Base-by-base conservation (phyloP, 1,140 invertebrate genomes). In the Neelides sp. region DNA sequence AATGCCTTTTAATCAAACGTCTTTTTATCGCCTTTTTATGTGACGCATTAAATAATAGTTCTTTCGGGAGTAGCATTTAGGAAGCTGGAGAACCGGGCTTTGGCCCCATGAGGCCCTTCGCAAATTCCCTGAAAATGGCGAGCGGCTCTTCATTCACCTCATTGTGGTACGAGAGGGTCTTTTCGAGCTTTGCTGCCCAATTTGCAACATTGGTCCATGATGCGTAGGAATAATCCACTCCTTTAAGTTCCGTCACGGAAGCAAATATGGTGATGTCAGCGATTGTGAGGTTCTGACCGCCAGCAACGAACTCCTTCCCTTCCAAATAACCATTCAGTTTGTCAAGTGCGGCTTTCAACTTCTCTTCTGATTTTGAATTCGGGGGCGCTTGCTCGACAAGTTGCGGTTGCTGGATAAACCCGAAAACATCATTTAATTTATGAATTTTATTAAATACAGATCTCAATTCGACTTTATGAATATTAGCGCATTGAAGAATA, bases 231-330 rank as follows among this genome's bases (percentile, higher is more conserved):
- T 62, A 65, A 13, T 65, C 64, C 39, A 63, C 50, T 13, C 52
- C 62, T 55, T 62, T 58, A 8, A 65, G 54, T 22, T 64, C 61
- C n/a, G 62, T 64, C 13, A 69, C 48, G 22, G 62, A 61, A 24
- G 62, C 62, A 22, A 66, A 55, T 13, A 68, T 36, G 4, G 65
- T 62, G 20, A 68, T 52, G 52, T 68, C 67, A 37, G 66, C 67
- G 20, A 68, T 55, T 32, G 66, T 68, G 5, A 66, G 40, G 12
- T 57, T 47, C n/a, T 64, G 59, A 22, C 64, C 65, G 17, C 63
- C 62, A 12, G 60, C 58, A 52, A 64, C 67, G 3, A 53, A 40
- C 30, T 53, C 24, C 32, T 62, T 58, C 15, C n/a, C 45, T 50
- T 63, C 52, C 12, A 69, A 58, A 48, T 57, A 57, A 5, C 47